phyloP scores from a whole-genome alignment of 2,888 invertebrate species.

The Catocala nupta region DNA sequence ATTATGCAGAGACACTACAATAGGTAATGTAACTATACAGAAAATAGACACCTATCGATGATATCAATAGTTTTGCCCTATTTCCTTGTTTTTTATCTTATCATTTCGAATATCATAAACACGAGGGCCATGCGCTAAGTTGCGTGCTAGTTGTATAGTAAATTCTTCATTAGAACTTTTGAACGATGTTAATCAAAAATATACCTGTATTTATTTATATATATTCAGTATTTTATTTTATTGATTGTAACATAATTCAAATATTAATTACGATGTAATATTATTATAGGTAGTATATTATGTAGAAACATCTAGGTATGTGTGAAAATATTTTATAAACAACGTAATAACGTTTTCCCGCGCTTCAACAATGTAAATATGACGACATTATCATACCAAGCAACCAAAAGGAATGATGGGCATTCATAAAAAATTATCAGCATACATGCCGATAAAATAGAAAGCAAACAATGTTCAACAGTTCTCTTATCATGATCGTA shows the following conservation, averaged over 20 bases:
- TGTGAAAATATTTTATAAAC: neutral
- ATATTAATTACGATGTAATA: neutral
- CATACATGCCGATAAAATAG: conserved; percentile 49
- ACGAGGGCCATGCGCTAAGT: conserved; percentile 4
- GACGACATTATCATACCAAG: conserved; percentile 6
- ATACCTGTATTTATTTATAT: neutral
- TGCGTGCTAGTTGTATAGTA: conserved; percentile 5
- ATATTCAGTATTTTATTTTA: neutral
- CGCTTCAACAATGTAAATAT: conserved; percentile 4
- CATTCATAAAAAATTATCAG: conserved; percentile 52
- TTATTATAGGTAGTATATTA: neutral
- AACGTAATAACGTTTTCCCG: neutral
- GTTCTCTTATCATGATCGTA: conserved; percentile 49
- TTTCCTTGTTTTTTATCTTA: conserved; percentile 43
- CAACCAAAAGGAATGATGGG: conserved; percentile 27
- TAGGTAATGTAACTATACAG: neutral
- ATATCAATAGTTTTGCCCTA: conserved; percentile 29
- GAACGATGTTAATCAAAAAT: neutral
- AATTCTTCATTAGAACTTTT: conserved; percentile 7
- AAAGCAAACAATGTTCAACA: conserved; percentile 52
- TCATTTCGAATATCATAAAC: conserved; percentile 28
- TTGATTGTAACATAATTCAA: neutral
- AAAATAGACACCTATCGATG: conserved; percentile 20
- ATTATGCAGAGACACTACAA: too few species aligned
- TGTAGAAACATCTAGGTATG: neutral